Evolutionary conservation across 2,888 invertebrate species (phyloP).

Genomic region (Chalcosyrphus nemorum): DNA sequence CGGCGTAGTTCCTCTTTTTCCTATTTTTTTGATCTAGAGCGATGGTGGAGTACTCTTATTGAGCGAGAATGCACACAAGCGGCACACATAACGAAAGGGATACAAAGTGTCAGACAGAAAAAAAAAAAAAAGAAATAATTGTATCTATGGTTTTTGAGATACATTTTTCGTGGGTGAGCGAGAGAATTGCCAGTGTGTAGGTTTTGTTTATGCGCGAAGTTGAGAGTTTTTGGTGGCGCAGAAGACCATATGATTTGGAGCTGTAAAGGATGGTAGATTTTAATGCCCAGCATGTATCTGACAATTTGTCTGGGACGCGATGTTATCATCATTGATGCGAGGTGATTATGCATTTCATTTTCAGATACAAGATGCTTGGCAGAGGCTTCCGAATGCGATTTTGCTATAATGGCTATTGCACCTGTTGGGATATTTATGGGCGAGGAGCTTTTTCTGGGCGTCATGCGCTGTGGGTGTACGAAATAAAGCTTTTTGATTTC

Average conservation of each 20-base stretch:
- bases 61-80: slow-evolving; percentile 33
- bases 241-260: slow-evolving; percentile 66
- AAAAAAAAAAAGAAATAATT: too few relatives aligned
- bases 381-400: not conserved
- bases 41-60: slow-evolving; percentile 4
- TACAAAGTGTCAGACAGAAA: slow-evolving; percentile 14
- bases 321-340: slow-evolving; percentile 16
- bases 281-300: slow-evolving; percentile 18
- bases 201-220: slow-evolving; percentile 75
- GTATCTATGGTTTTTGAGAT: not conserved
- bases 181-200: slow-evolving; percentile 29
- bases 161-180: not conserved
- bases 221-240: slow-evolving; percentile 41
- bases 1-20: slow-evolving; percentile 25
- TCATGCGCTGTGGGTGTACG: slow-evolving; percentile 26
- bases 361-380: not conserved
- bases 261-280: not conserved
- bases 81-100: slow-evolving; percentile 1
- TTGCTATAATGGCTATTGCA: slow-evolving; percentile 9
- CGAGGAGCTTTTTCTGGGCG: not conserved
- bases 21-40: slow-evolving; percentile 8
- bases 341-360: not conserved
- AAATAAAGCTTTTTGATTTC: slow-evolving; percentile 15
- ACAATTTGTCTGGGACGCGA: slow-evolving; percentile 19
- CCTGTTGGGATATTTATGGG: slow-evolving; percentile 46